These are phyloP conservation scores for Eledona agricola DNA, from an alignment of 2,888 invertebrate genomes.

Conservation along the genomic window DNA sequence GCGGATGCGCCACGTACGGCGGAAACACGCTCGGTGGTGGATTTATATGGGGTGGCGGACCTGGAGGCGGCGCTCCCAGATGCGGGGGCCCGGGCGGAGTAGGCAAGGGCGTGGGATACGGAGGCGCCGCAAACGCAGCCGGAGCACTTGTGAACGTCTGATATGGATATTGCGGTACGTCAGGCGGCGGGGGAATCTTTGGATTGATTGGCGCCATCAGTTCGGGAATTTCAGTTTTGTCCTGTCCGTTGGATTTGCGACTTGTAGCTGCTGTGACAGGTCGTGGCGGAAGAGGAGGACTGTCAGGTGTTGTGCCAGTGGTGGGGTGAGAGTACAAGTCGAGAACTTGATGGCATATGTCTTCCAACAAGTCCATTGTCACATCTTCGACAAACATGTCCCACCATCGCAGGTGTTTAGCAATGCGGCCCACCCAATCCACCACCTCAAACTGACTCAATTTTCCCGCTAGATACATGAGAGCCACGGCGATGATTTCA, in stretches of 20 bases:
- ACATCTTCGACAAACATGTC: slow-evolving; percentile 97
- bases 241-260: slow-evolving; percentile 66
- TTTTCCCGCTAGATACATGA: slow-evolving; percentile 96
- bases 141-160: slow-evolving; percentile 55
- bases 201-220: slow-evolving; percentile 42
- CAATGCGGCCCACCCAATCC: slow-evolving; percentile 86
- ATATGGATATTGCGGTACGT: slow-evolving; percentile 56
- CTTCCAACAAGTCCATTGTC: slow-evolving; percentile 92
- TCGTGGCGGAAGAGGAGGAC: slow-evolving; percentile 70
- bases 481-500: slow-evolving; percentile 95
- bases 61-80: slow-evolving; percentile 61
- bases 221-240: slow-evolving; percentile 58
- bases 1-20: slow-evolving; percentile 55
- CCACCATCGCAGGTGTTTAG: slow-evolving; percentile 93
- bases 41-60: slow-evolving; percentile 61
- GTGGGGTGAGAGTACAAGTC: slow-evolving; percentile 87
- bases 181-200: slow-evolving; percentile 52
- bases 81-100: slow-evolving; percentile 48
- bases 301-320: slow-evolving; percentile 65
- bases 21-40: slow-evolving; percentile 56
- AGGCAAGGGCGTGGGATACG: slow-evolving; percentile 33
- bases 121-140: slow-evolving; percentile 45
- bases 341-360: slow-evolving; percentile 95
- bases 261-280: slow-evolving; percentile 32
- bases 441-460: slow-evolving; percentile 93